A percentile compares a stretch with the other conserved stretches of the same genome.
phyloP scores from a whole-genome alignment of 2,888 invertebrate genomes.

The Platycheirus rosarum region DNA sequence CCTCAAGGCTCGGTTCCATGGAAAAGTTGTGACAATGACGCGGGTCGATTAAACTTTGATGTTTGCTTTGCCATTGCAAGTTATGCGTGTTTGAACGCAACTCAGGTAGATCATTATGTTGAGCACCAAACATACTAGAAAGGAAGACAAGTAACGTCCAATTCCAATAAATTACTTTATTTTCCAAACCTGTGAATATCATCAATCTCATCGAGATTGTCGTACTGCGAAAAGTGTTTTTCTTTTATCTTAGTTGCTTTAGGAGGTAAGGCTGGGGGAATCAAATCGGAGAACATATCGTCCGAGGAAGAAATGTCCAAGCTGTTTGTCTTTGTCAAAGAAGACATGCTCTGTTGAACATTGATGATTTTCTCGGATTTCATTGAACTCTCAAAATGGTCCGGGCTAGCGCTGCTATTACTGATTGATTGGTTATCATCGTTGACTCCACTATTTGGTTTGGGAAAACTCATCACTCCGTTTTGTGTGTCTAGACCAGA shows the following conservation, averaged over 20 bases:
- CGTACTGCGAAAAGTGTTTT: conserved; percentile 87
- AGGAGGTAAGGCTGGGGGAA: conserved; percentile 86
- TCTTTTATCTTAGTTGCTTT: conserved; percentile 84
- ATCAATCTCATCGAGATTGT: conserved; percentile 86
- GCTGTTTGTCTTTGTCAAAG: conserved; percentile 76
- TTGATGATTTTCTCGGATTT: conserved; percentile 75
- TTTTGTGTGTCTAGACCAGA: conserved; percentile 56
- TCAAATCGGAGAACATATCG: conserved; percentile 73
- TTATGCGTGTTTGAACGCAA: conserved; percentile 77
- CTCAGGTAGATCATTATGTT: conserved; percentile 82
- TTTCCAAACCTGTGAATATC: conserved; percentile 81
- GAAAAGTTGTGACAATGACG: conserved; percentile 72
- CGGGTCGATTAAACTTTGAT: conserved; percentile 81
- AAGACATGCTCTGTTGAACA: conserved; percentile 75
- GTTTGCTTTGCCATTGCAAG: conserved; percentile 81
- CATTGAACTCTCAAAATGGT: conserved; percentile 74
- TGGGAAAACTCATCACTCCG: conserved; percentile 57
- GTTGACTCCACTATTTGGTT: conserved; percentile 51
- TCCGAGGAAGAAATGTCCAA: conserved; percentile 76
- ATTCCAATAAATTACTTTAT: neutral
- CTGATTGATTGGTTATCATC: conserved; percentile 75
- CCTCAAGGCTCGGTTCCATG: conserved; percentile 83
- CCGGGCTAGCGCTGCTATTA: conserved; percentile 75
- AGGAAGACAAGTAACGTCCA: too few species aligned
- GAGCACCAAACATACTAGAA: conserved; percentile 74